Evolutionary conservation across 2,888 invertebrate genomes (phyloP).

Genomic region (Habrosyne pyritoides): DNA sequence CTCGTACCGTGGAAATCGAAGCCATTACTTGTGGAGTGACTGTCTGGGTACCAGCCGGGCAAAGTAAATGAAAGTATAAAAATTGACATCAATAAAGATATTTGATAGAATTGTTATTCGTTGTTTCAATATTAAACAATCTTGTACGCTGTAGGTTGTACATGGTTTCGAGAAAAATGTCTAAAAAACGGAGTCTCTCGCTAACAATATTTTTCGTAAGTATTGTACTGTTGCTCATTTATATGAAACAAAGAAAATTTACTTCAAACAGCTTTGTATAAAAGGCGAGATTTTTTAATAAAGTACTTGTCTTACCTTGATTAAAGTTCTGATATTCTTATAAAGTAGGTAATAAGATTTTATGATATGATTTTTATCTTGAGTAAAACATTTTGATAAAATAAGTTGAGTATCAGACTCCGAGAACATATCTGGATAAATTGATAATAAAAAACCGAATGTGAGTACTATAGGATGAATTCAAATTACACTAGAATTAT

Average conservation of each 20-base stretch:
- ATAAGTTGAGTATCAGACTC: neutral
- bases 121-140: neutral
- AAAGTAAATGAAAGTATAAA: neutral
- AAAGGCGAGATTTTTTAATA: constrained; percentile 1
- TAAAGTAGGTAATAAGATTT: neutral
- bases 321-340: neutral
- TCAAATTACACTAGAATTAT: no score
- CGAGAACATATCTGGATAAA: no score
- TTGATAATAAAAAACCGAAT: no score
- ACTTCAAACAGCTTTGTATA: neutral
- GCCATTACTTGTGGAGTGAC: no score
- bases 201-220: neutral
- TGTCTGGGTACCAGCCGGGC: no score
- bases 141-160: neutral
- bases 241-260: constrained; percentile 3
- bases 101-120: neutral
- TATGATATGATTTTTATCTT: neutral
- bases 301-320: neutral
- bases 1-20: no score
- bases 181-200: neutral
- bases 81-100: neutral
- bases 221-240: neutral
- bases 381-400: neutral
- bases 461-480: no score
- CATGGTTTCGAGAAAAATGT: neutral